Base-by-base conservation (phyloP, 2,113 vertebrate genomes). In the Lota lota region DNA sequence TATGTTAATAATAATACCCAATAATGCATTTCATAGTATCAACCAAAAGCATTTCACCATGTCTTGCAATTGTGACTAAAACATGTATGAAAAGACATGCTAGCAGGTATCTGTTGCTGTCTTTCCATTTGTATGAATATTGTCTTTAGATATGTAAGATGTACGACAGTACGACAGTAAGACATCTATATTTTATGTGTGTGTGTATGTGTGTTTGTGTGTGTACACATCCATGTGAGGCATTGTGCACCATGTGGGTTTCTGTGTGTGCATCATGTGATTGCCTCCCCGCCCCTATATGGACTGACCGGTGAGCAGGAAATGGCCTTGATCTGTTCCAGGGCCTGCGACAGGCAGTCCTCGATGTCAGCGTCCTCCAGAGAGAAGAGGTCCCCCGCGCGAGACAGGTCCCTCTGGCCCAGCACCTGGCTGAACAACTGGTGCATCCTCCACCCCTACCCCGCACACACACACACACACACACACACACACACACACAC, bases 341-440 rank as follows among this genome's bases (percentile, higher is more conserved):
- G 88, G 72, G 95, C 96, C 92, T 97, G 92, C 0, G 97, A 98
- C 69, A 99, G 86, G 72, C 94, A 93, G 58, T 89, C 94, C 87
- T 98, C 95, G 0, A 99, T 99, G 80, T 97, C 95, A 8, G 90
- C 73, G 76, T 98, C 95, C 51, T 95, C 93, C 79, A 99, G 90
- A 73, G 97, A 98, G 88, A 99, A 99, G 14, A 99, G 94, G 69
- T 99, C 97, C 2, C 97, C 97, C 0, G 97, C 97, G 36, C 95
- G 85, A 10, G 97, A 98, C 67, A 99, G 93, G 80, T 98, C 95
- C 88, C 94, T 96, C 33, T 97, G 95, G 53, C 93, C 91, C 88
- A 99, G 85, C 67, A 99, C 97, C 84, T 95, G 88, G 78, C 93
- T 83, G 36, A 99, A 96, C 21, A 99, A 93, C 12, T 95, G 95